phyloP scores from a whole-genome alignment of 2,113 vertebrate species.

The Taxidea taxus region DNA sequence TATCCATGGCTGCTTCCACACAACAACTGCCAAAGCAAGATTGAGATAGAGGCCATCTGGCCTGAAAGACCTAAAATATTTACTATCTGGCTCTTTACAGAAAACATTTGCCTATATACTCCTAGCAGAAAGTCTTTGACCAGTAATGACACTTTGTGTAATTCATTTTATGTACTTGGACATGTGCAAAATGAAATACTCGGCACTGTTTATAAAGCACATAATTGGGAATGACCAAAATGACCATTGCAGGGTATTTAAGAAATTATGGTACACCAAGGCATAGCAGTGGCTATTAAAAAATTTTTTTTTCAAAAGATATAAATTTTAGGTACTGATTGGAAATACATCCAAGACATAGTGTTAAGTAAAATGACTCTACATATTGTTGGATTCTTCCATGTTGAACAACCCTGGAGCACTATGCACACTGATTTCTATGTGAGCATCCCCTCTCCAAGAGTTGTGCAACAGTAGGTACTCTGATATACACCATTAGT shows the following conservation, averaged over 20 bases:
- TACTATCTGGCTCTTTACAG: neutral
- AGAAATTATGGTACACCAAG: neutral
- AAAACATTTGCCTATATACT: neutral
- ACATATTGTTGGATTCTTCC: neutral
- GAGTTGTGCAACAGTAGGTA: neutral
- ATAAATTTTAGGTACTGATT: neutral
- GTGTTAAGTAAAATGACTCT: neutral
- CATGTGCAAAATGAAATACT: neutral
- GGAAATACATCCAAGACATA: neutral
- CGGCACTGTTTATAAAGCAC: neutral
- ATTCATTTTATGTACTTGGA: neutral
- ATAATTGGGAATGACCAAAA: neutral
- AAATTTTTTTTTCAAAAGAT: neutral
- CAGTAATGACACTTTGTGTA: neutral
- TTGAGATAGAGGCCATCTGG: neutral
- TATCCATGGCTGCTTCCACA: neutral
- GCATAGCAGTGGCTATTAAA: neutral
- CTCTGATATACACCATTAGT: neutral
- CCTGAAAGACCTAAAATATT: neutral
- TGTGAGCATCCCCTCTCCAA: no score
- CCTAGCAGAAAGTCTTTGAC: neutral
- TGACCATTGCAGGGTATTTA: neutral
- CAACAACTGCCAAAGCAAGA: neutral
- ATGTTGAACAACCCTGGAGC: neutral
- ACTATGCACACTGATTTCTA: neutral